Percentiles rank a stretch among this genome's conserved stretches.
phyloP scores from a whole-genome alignment of 2,797 vertebrate species.

The Enteromius afrohamiltoni region DNA sequence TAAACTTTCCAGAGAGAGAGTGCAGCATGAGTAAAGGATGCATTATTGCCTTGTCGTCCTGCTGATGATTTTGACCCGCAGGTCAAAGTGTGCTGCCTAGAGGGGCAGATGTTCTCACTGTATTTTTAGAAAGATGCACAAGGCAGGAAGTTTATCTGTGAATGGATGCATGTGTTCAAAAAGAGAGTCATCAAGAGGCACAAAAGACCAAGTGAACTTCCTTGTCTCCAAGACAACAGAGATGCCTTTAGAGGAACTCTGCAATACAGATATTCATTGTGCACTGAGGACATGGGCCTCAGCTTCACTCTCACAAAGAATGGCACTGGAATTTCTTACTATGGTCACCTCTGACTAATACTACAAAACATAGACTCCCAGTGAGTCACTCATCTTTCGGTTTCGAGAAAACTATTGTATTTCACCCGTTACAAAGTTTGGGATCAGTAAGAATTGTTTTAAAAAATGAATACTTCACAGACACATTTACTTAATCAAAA shows the following conservation, averaged over 20 bases:
- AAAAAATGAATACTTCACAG: not conserved
- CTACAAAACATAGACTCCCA: not conserved
- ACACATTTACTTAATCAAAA: not conserved
- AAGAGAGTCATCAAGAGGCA: slow-evolving; percentile 57
- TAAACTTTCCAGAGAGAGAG: not conserved
- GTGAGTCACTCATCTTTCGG: not conserved
- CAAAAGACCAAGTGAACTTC: slow-evolving; percentile 59
- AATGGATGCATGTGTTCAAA: slow-evolving; percentile 67
- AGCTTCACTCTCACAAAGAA: not conserved
- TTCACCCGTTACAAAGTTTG: not conserved
- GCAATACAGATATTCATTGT: slow-evolving; percentile 59
- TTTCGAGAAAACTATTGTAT: not conserved
- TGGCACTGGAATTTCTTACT: not conserved
- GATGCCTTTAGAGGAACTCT: slow-evolving; percentile 52
- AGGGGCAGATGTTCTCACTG: slow-evolving; percentile 57
- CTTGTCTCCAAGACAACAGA: slow-evolving; percentile 63
- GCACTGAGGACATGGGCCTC: slow-evolving; percentile 41
- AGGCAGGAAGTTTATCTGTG: slow-evolving; percentile 64
- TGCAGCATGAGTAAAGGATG: slow-evolving; percentile 4
- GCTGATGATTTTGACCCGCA: slow-evolving; percentile 65
- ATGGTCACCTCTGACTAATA: slow-evolving; percentile 14
- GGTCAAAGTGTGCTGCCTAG: slow-evolving; percentile 64
- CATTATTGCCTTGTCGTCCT: slow-evolving; percentile 57
- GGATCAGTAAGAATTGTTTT: not conserved
- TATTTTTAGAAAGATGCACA: slow-evolving; percentile 59